Evolutionary conservation across 2,113 vertebrate genomes (phyloP).

Genomic region (Circaetus gallicus): DNA sequence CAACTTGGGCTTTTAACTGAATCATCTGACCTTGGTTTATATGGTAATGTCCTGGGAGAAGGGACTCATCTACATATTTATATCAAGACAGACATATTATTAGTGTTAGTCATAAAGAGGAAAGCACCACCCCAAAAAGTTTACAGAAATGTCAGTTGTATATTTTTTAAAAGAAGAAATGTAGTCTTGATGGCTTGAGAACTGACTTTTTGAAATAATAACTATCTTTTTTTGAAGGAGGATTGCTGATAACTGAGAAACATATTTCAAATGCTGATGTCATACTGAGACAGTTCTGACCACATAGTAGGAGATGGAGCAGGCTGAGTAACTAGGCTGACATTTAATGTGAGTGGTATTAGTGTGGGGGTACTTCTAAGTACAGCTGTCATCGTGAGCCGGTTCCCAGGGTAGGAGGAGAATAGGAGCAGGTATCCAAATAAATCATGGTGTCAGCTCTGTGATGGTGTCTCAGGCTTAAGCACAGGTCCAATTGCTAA

Average conservation of each 20-base stretch:
- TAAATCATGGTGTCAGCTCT: neutral
- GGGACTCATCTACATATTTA: neutral
- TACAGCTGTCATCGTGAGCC: neutral
- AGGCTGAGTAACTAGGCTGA: constrained; percentile 25
- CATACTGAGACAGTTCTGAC: neutral
- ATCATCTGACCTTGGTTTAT: constrained; percentile 7
- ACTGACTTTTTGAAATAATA: neutral
- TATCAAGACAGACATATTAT: neutral
- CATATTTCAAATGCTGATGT: neutral
- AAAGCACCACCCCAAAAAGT: neutral
- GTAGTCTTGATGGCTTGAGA: neutral
- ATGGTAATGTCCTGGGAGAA: neutral
- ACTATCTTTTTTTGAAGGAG: neutral
- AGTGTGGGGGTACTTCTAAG: neutral
- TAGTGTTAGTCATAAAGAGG: neutral
- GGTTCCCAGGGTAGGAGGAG: neutral
- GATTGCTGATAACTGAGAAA: neutral
- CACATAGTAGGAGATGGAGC: neutral
- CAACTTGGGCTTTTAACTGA: neutral
- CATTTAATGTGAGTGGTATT: constrained; percentile 4
- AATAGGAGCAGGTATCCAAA: neutral
- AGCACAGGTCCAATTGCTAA: neutral
- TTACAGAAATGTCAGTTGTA: neutral
- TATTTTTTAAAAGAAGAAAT: neutral
- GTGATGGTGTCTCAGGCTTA: neutral